Percentiles rank a stretch among this genome's conserved stretches.
Conservation (phyloP, 2,113 vertebrate genomes). For the Sminthopsis crassicaudata region DNA sequence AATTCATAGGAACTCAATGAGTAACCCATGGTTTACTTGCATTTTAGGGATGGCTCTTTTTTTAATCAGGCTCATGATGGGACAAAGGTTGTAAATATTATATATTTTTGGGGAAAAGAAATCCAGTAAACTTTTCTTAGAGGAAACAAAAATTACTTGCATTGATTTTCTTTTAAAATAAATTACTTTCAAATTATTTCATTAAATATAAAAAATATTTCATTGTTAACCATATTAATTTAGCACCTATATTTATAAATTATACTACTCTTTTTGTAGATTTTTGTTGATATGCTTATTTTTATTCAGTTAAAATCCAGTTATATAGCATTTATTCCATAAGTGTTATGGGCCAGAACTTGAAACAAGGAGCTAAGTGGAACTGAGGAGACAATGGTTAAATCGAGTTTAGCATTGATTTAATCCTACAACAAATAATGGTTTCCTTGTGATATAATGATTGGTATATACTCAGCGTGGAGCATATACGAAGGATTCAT, state of each 20-base stretch:
- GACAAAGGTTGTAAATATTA: neutral
- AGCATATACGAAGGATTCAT: too few species aligned
- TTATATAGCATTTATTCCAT: neutral
- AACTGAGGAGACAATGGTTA: too few species aligned
- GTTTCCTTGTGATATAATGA: too few species aligned
- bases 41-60: neutral
- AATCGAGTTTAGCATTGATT: too few species aligned
- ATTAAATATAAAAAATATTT: neutral
- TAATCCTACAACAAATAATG: too few species aligned
- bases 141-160: neutral
- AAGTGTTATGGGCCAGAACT: too few species aligned
- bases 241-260: neutral
- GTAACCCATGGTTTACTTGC: neutral
- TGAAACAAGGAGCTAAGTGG: too few species aligned
- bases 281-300: slow-evolving; percentile 34
- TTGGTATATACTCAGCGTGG: too few species aligned
- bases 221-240: slow-evolving; percentile 4
- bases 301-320: slow-evolving; percentile 20
- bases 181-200: neutral
- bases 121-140: too few species aligned
- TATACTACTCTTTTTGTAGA: slow-evolving; percentile 20
- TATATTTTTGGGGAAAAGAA: neutral
- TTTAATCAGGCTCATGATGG: neutral
- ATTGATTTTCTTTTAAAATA: neutral
- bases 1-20: neutral